Conservation (phyloP, 2,888 invertebrate genomes). For the Lasioglossum villosulum region DNA sequence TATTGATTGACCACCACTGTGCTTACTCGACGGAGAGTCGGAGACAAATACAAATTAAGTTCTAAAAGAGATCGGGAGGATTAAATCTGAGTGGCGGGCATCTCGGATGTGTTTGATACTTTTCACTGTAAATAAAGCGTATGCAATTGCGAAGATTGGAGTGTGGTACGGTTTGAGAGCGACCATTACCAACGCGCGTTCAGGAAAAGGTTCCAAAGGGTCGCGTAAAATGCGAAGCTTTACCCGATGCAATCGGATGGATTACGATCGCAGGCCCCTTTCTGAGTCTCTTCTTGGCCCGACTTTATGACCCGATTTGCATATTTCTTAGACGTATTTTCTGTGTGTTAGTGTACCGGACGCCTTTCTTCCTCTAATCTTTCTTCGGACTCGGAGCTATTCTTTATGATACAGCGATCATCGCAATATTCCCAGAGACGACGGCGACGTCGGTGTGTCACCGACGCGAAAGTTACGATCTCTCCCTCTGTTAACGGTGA, state of each 20-base stretch:
- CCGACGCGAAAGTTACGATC: slow-evolving; percentile 61
- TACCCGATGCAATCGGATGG: slow-evolving; percentile 17
- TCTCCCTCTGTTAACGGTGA: background rate
- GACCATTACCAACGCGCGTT: background rate
- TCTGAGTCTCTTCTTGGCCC: slow-evolving; percentile 7
- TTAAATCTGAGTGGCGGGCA: background rate
- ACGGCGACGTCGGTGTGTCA: slow-evolving; percentile 37
- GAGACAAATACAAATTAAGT: background rate
- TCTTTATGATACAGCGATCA: slow-evolving; percentile 18
- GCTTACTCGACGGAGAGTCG: background rate
- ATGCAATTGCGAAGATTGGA: background rate
- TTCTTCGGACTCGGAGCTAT: slow-evolving; percentile 1
- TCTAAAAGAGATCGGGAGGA: background rate
- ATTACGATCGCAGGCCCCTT: slow-evolving; percentile 25
- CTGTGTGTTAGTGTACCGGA: background rate
- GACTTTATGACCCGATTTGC: slow-evolving; percentile 29
- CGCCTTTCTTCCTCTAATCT: slow-evolving; percentile 16
- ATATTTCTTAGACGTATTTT: slow-evolving; percentile 18
- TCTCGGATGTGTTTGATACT: background rate
- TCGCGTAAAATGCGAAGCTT: slow-evolving; percentile 12
- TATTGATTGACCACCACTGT: background rate
- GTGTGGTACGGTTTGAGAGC: background rate
- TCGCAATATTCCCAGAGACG: slow-evolving; percentile 19
- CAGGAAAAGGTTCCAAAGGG: background rate
- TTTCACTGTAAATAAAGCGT: background rate